Percentiles rank a stretch among this genome's conserved stretches.
These are phyloP conservation scores for Cryptocheilus praepositus DNA, from an alignment of 2,888 invertebrate species.

Conservation along the genomic window DNA sequence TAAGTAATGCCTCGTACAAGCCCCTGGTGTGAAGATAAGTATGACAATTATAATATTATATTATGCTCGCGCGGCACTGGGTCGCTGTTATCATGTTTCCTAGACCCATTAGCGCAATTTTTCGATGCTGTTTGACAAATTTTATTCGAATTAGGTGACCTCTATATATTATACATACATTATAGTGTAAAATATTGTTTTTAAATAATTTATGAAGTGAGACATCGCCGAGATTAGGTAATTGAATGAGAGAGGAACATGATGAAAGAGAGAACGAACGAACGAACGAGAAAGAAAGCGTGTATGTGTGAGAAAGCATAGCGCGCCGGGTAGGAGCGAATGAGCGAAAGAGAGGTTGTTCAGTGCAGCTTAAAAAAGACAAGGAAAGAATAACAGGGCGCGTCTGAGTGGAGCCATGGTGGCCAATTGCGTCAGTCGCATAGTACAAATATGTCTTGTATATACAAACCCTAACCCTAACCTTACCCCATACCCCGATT, in stretches of 20 bases:
- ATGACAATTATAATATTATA: slow-evolving; percentile 58
- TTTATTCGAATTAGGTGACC: slow-evolving; percentile 66
- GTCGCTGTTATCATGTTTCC: slow-evolving; percentile 72
- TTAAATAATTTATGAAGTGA: slow-evolving; percentile 69
- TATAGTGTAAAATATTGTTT: slow-evolving; percentile 71
- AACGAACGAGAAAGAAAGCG: slow-evolving; percentile 19
- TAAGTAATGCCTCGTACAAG: slow-evolving; percentile 69
- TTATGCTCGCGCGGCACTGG: slow-evolving; percentile 60
- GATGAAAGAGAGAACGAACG: slow-evolving; percentile 23
- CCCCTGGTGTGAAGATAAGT: slow-evolving; percentile 66
- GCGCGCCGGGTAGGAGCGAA: slow-evolving; percentile 12
- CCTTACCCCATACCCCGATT: slow-evolving; percentile 33
- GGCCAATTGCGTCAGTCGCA: slow-evolving; percentile 71
- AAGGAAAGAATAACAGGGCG: slow-evolving; percentile 60
- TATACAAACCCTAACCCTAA: slow-evolving; percentile 60
- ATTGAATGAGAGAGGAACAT: slow-evolving; percentile 49
- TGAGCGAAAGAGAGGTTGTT: slow-evolving; percentile 31
- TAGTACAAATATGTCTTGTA: slow-evolving; percentile 75
- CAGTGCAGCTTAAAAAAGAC: slow-evolving; percentile 51
- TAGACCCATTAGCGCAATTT: slow-evolving; percentile 60
- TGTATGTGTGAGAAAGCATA: slow-evolving; percentile 33
- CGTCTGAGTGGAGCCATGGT: slow-evolving; percentile 63
- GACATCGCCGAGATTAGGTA: slow-evolving; percentile 66
- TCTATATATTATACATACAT: slow-evolving; percentile 68
- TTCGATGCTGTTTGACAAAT: slow-evolving; percentile 63